These are phyloP conservation scores for Nannoperca obscura DNA, from an alignment of 2,797 vertebrate species.

Conservation along the genomic window DNA sequence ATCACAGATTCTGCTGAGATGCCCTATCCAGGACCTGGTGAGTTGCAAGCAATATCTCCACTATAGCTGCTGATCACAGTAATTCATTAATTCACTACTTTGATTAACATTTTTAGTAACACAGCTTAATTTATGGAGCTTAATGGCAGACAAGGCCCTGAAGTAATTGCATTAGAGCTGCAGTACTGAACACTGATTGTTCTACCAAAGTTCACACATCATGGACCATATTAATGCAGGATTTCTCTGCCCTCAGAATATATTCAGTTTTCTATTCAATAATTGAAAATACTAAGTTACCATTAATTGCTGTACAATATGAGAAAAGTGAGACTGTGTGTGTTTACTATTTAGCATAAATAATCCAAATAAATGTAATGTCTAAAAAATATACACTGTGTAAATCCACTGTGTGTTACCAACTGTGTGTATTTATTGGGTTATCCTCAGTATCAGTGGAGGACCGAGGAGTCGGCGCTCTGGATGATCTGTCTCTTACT, in stretches of 20 bases:
- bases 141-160: constrained; percentile 34
- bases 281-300: not conserved
- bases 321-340: not conserved
- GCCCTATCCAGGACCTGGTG: constrained; percentile 81
- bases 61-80: constrained; percentile 30
- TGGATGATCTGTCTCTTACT: constrained; percentile 79
- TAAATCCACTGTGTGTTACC: constrained; percentile 11
- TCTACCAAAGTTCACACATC: constrained; percentile 43
- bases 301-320: not conserved
- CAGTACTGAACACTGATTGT: constrained; percentile 40
- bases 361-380: not conserved
- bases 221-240: not conserved
- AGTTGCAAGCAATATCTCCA: constrained; percentile 64
- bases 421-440: constrained; percentile 2
- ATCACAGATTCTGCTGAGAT: constrained; percentile 84
- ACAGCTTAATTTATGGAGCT: constrained; percentile 51
- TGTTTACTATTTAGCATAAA: not conserved
- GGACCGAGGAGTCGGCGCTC: constrained; percentile 63
- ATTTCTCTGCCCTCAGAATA: constrained; percentile 4
- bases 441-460: constrained; percentile 75
- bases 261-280: constrained; percentile 9
- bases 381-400: constrained; percentile 2
- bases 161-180: constrained; percentile 49
- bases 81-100: constrained; percentile 17
- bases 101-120: constrained; percentile 45